These are phyloP conservation scores for Sarcophaga carnaria DNA, from an alignment of 2,888 invertebrate species.

Conservation along the genomic window DNA sequence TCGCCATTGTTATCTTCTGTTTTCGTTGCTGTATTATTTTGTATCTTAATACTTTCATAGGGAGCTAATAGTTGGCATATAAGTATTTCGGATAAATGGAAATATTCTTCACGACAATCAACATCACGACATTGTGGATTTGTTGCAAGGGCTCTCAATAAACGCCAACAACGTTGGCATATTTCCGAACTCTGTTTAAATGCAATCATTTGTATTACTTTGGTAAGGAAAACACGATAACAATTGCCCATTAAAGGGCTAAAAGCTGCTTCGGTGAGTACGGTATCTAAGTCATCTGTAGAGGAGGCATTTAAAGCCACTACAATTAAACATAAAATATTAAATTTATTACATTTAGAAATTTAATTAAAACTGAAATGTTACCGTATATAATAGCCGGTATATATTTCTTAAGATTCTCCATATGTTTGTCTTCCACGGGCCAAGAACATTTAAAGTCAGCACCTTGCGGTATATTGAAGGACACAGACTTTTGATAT, in stretches of 20 bases:
- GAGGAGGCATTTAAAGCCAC: constrained; percentile 77
- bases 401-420: constrained; percentile 75
- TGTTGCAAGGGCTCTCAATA: constrained; percentile 78
- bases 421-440: constrained; percentile 76
- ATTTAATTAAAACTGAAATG: background rate
- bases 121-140: constrained; percentile 77
- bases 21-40: constrained; percentile 43
- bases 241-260: constrained; percentile 79
- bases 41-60: constrained; percentile 77
- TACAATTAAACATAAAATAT: background rate
- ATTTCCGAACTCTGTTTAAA: constrained; percentile 78
- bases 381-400: constrained; percentile 77
- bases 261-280: constrained; percentile 74
- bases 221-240: constrained; percentile 78
- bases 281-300: constrained; percentile 72
- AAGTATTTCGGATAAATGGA: constrained; percentile 79
- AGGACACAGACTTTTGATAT: constrained; percentile 77
- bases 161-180: constrained; percentile 78
- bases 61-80: constrained; percentile 79
- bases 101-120: constrained; percentile 77
- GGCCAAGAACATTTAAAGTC: constrained; percentile 77
- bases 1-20: constrained; percentile 25
- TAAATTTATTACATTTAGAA: no score
- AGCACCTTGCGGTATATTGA: constrained; percentile 72
- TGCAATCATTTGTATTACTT: constrained; percentile 79